Evolutionary conservation across 2,888 invertebrate species (phyloP), one percentile per base, ranked within the genome.

Genomic region (Callyntrura sp.): DNA sequence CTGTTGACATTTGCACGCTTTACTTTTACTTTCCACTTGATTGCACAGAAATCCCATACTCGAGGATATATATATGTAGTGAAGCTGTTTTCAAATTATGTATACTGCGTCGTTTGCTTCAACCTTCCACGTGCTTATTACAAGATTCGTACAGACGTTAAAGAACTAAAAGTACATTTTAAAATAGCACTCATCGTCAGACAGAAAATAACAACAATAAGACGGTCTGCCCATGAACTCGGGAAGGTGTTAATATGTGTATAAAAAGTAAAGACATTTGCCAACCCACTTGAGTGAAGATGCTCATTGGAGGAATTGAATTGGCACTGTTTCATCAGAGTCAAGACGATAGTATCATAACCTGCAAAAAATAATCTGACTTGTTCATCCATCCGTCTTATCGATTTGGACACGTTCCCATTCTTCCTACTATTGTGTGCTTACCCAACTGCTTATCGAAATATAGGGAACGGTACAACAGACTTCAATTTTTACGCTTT

Each of bases 251-350:
- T 6, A n/a, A 43, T 35, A 35, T 70, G 35, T 17, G n/a, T n/a
- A n/a, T n/a, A n/a, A n/a, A 68, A 2, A 0, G 68, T 28, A 43
- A 17, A 17, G 28, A 2, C 20, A 17, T 48, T 55, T 60, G 28
- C 81, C 62, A 12, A 60, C 81, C 81, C 81, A 43, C 62, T 17
- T 28, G 17, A 17, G 14, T 20, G 20, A 62, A 45, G 20, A 8
- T 81, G 35, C 43, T 81, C 20, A 81, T 81, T 81, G 81, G 81
- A 23, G 35, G 81, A 60, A 20, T 45, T 11, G 20, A 81, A 60
- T 62, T 81, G 81, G 81, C 81, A 81, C 12, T 35, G 81, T 28
- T 81, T 81, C 81, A 81, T 81, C 81, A 81, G 35, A 55, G 81
- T 60, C 76, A 81, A 57, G 43, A 17, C n/a, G 35, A 79, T 43